These are phyloP conservation scores for Hemiscyllium ocellatum DNA, from an alignment of 2,113 vertebrate species.

Conservation along the genomic window DNA sequence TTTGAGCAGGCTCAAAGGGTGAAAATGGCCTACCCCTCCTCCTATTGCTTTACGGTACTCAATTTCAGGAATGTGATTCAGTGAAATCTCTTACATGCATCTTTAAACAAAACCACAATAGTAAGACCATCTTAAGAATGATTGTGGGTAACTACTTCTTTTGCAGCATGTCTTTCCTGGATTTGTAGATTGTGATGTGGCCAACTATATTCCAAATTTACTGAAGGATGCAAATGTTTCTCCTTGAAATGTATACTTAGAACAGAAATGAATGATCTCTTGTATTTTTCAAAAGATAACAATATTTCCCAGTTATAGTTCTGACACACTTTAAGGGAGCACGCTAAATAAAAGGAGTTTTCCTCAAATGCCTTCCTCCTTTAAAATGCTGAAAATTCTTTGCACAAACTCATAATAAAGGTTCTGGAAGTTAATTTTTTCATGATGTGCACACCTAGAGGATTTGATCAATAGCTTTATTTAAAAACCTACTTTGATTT, in stretches of 20 bases:
- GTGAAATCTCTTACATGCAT: background rate
- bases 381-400: background rate
- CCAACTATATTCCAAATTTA: background rate
- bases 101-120: background rate
- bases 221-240: background rate
- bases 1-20: no score
- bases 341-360: background rate
- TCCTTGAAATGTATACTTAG: background rate
- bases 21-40: no score
- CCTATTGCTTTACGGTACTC: background rate
- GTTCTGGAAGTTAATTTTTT: background rate
- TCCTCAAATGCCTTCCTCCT: background rate
- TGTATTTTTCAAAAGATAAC: background rate
- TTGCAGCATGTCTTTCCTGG: no score
- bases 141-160: background rate
- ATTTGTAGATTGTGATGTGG: background rate
- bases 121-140: background rate
- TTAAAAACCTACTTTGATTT: constrained; percentile 41
- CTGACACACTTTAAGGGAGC: background rate
- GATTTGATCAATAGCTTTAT: constrained; percentile 39
- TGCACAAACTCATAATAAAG: background rate
- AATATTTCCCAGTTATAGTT: background rate
- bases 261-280: background rate
- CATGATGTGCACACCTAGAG: constrained; percentile 2
- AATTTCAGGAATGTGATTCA: background rate